Base-by-base conservation (phyloP, 2,797 vertebrate species). In the Gobionotothen gibberifrons region DNA sequence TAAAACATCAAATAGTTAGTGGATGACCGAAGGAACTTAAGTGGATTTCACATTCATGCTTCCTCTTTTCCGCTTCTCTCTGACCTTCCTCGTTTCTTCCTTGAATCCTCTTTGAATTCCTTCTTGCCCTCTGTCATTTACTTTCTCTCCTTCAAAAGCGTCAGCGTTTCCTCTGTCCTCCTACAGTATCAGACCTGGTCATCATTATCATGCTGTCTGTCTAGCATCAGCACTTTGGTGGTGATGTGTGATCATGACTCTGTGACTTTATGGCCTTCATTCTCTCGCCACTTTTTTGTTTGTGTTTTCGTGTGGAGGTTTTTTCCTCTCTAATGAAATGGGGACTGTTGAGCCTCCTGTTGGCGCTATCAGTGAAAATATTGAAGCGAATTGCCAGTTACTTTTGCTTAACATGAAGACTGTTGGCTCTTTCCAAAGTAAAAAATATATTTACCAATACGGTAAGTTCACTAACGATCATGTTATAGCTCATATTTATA, bases 121-220 rank as follows among this genome's bases (percentile, higher is more conserved):
- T 69, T 69, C 44, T 72, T 8, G 17, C 22, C 3, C 61, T n/a
- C 51, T 86, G 58, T 82, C 68, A 39, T 76, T 88, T 81, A 72
- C 79, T 76, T 44, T 39, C 59, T 52, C 2, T 1, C 36, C 73
- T 84, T 70, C 60, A 58, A 75, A 74, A 79, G 59, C 58, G 79
- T 88, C 87, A 88, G 86, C 68, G 36, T 83, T 83, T 87, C 82
- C 72, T 84, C 65, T 29, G 42, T 73, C 56, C 60, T 78, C 53
- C 53, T 60, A 9, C 56, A 66, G 76, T 57, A 62, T 78, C 72
- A 51, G 60, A 62, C 67, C 72, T 69, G 52, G 39, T 76, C 80
- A 69, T 87, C 72, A 42, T 58, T 70, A 22, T 69, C 66, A 71
- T 63, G 68, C 59, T 39, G 40, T 71, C 74, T 75, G 39, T 39